Percentiles rank a stretch among this genome's conserved stretches.
Evolutionary conservation across 2,113 vertebrate species (phyloP).

Genomic region (Chamaea fasciata): DNA sequence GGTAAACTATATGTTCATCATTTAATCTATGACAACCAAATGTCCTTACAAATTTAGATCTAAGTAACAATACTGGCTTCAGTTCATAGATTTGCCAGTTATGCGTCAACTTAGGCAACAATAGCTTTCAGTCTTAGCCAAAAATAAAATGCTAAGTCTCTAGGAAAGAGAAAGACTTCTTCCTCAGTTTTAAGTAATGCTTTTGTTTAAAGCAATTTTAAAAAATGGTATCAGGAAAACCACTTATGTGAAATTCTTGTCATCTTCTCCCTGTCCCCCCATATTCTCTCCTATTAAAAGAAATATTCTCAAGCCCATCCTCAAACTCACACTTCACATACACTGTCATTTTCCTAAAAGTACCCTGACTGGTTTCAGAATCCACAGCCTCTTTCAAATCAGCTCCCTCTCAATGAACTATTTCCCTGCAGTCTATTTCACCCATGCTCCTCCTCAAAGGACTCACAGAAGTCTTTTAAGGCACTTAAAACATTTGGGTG

Average conservation of each 20-base stretch:
- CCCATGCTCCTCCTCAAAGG: neutral
- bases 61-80: slow-evolving; percentile 52
- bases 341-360: neutral
- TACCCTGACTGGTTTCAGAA: neutral
- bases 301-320: neutral
- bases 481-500: neutral
- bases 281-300: neutral
- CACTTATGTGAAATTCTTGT: neutral
- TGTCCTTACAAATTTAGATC: slow-evolving; percentile 23
- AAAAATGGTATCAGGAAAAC: neutral
- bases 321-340: neutral
- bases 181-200: slow-evolving; percentile 1
- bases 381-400: neutral
- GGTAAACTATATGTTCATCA: neutral
- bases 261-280: neutral
- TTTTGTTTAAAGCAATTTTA: slow-evolving; percentile 7
- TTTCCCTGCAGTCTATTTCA: neutral
- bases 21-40: neutral
- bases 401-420: neutral
- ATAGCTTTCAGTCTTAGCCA: slow-evolving; percentile 22
- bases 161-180: slow-evolving; percentile 3
- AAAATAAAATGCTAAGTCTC: neutral
- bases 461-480: neutral
- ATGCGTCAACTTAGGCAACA: slow-evolving; percentile 1
- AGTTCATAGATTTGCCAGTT: slow-evolving; percentile 37